Base-by-base conservation (phyloP, 2,113 vertebrate species). In the Burhinus bistriatus region DNA sequence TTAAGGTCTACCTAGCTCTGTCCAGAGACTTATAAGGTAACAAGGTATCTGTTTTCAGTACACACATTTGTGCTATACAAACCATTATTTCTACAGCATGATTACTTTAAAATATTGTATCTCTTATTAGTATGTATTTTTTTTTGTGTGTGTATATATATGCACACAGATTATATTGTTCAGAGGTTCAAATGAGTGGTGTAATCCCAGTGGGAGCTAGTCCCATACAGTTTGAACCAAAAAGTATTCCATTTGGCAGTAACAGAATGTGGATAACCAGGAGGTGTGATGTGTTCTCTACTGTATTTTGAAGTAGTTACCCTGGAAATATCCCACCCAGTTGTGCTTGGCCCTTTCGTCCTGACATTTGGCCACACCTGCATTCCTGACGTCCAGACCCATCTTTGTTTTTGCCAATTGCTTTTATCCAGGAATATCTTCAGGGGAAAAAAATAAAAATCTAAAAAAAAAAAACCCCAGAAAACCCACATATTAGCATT, bases 331-430 rank as follows among this genome's bases (percentile, higher is more conserved):
- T 96, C 83, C 92, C 82, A 93, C 83, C 86, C 93, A 95, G 92
- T 93, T 95, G 58, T 92, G 78, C 52, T 95, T 95, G 90, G 93
- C 94, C 95, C 40, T 95, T 97, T 95, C 61, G 90, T 96, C 81
- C 83, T 96, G 89, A 95, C 92, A 94, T 3, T 59, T 45, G 57
- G 80, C 96, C 96, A 97, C 95, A 97, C 96, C 97, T 97, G 96
- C 92, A 81, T 97, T 97, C 96, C 96, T 97, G 59, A 82, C 18
- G 25, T 97, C 89, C 95, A 95, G 96, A 93, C 83, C 72, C 90
- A 61, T 92, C 82, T 96, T 96, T 97, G 96, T 94, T 97, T 97
- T 97, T 96, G 95, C 94, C 93, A 76, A 66, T 44, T 94, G 32
- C 91, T 82, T 93, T 96, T 97, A 44, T 77, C 34, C 59, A 92